phyloP scores from a whole-genome alignment of 2,797 vertebrate genomes.

The Hafferia zeledoni region DNA sequence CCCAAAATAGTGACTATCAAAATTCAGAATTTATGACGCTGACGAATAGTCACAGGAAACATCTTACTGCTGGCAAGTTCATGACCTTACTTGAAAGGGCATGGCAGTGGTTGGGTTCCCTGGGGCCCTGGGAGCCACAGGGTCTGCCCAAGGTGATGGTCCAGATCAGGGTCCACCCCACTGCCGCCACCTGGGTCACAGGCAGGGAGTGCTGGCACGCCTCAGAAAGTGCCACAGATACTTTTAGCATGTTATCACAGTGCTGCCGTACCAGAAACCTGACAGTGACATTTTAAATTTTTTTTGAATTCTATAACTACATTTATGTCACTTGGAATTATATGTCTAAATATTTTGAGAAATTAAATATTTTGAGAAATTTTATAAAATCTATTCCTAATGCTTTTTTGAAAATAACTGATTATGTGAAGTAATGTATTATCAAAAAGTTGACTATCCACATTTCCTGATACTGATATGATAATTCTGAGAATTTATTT shows the following conservation, averaged over 20 bases:
- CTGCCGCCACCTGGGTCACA: rapidly evolving
- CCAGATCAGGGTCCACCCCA: background rate
- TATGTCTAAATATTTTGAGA: background rate
- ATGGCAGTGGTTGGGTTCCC: rapidly evolving
- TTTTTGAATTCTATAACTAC: background rate
- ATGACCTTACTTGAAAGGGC: background rate
- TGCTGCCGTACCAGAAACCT: background rate
- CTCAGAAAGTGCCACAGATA: background rate
- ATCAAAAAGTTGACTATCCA: background rate
- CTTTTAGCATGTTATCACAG: background rate
- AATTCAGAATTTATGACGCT: background rate
- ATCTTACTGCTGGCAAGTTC: background rate
- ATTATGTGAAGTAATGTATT: background rate
- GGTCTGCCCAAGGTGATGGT: background rate
- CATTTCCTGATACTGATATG: background rate
- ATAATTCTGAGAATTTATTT: background rate
- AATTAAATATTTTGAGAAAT: background rate
- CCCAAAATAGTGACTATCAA: background rate
- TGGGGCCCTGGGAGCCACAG: rapidly evolving
- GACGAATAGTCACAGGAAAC: background rate
- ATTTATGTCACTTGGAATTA: background rate
- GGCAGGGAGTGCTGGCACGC: background rate
- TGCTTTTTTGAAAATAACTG: background rate
- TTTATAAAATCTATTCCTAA: background rate
- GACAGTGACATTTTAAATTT: background rate